Base-by-base conservation (phyloP, 2,888 invertebrate species). In the Ariolimax columbianus region DNA sequence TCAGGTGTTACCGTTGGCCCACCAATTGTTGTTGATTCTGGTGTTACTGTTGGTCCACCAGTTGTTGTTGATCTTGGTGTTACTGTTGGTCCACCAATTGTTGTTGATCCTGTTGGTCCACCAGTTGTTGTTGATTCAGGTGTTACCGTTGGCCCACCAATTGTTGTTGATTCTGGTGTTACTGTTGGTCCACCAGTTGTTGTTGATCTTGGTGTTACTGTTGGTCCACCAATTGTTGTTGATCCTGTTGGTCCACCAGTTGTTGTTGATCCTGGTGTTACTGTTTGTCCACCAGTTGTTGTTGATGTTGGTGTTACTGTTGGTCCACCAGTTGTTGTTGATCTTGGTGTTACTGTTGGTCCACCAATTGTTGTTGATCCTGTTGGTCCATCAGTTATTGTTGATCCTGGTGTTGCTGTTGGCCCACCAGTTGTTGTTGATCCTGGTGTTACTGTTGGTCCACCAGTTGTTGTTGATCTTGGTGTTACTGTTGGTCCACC, bases 261-360 rank as follows among this genome's bases (percentile, higher is more conserved):
- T 36, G 38, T 38, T 70, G 70, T 70, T 30, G 66, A 66, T 6
- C 11, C 33, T 33, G 9, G 2, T 33, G 82, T 47, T 36, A 23
- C 9, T 72, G 55, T n/a, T 73, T 40, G 33, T 36, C 11, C 55
- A 38, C 40, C 26, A 23, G 73, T 43, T n/a, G 77, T 68, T 40
- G 84, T 68, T 40, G 84, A 26, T n/a, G 51, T 14, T 77, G 75
- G 17, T 78, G 83, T 77, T 43, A 40, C 33, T 78, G 51, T 6
- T 75, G 80, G 6, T 59, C 59, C 30, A 36, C 26, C 63, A 23
- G 63, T 43, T 59, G 75, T 59, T 78, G 80, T 80, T 55, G 73
- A 26, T 59, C 30, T 0, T 43, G 19, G n/a, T n/a, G n/a, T n/a
- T 68, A 78, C 66, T 73, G 23, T 23, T 68, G 70, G 7, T 68